Evolutionary conservation across 2,888 invertebrate species (phyloP).

Genomic region (Oscheius onirici): DNA sequence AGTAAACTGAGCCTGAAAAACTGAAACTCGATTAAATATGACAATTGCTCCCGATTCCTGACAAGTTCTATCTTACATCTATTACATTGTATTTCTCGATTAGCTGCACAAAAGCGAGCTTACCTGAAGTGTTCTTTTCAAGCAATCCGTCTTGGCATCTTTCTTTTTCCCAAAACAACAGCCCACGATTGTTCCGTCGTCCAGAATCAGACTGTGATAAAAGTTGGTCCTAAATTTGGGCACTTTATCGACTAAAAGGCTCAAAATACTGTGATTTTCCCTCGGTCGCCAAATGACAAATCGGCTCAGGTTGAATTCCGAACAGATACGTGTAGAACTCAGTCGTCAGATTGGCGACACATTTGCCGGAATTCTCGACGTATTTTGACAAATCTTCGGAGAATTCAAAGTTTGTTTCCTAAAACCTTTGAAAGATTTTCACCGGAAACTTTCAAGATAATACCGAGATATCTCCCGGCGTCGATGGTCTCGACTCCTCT

Average conservation of each 20-base stretch:
- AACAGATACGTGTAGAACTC: neutral
- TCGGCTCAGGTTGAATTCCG: neutral
- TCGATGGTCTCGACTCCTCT: too few relatives aligned
- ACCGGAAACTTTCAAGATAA: too few relatives aligned
- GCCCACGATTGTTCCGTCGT: neutral
- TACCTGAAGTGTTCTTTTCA: constrained; percentile 16
- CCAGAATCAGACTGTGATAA: neutral
- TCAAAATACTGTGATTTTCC: neutral
- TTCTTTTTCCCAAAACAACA: constrained; percentile 19
- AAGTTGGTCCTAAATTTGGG: neutral
- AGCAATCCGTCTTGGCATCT: constrained; percentile 31
- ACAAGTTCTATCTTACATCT: too few relatives aligned
- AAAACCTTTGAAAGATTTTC: too few relatives aligned
- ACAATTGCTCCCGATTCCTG: too few relatives aligned
- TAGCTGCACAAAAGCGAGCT: too few relatives aligned
- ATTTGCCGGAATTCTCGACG: neutral
- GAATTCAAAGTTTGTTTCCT: too few relatives aligned
- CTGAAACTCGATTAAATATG: too few relatives aligned
- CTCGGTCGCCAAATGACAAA: neutral
- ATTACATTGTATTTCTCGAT: too few relatives aligned
- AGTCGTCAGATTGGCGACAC: neutral
- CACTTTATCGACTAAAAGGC: neutral
- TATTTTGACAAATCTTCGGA: neutral
- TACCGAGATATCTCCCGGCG: too few relatives aligned
- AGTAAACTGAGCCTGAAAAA: too few relatives aligned